Percentiles rank a stretch among this genome's conserved stretches.
These are phyloP conservation scores for Salvelinus alpinus DNA, from an alignment of 2,113 vertebrate species.

Conservation along the genomic window DNA sequence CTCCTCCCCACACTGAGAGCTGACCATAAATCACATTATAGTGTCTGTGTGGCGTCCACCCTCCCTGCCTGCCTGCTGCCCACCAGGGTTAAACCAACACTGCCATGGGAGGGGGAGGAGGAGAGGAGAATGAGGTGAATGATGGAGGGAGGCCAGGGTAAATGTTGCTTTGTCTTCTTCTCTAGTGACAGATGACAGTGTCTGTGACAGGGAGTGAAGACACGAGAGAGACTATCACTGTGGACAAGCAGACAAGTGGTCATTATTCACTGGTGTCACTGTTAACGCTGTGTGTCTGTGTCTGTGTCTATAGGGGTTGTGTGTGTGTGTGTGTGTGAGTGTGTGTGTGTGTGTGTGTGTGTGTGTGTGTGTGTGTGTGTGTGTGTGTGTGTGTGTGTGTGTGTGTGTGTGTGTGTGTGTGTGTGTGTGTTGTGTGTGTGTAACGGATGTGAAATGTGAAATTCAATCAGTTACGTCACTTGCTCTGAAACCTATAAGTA, in stretches of 20 bases:
- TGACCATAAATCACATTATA: conserved; percentile 67
- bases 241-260: neutral
- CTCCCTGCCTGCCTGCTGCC: conserved; percentile 58
- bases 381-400: too few relatives aligned
- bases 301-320: too few relatives aligned
- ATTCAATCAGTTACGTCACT: too few relatives aligned
- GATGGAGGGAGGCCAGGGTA: conserved; percentile 51
- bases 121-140: conserved; percentile 48
- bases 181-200: conserved; percentile 51
- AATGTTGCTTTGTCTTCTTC: conserved; percentile 65
- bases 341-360: too few relatives aligned
- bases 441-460: too few relatives aligned
- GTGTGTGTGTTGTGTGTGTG: too few relatives aligned
- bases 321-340: too few relatives aligned
- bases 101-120: conserved; percentile 47
- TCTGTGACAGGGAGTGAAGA: conserved; percentile 39
- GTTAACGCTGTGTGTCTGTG: conserved; percentile 12
- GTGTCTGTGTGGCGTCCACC: conserved; percentile 66
- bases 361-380: too few relatives aligned
- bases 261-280: conserved; percentile 25
- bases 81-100: conserved; percentile 78
- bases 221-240: conserved; percentile 17
- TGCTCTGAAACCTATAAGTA: too few relatives aligned
- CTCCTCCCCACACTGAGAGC: conserved; percentile 57
- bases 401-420: too few relatives aligned